phyloP scores from a whole-genome alignment of 2,113 vertebrate genomes.

The Tetrax tetrax region DNA sequence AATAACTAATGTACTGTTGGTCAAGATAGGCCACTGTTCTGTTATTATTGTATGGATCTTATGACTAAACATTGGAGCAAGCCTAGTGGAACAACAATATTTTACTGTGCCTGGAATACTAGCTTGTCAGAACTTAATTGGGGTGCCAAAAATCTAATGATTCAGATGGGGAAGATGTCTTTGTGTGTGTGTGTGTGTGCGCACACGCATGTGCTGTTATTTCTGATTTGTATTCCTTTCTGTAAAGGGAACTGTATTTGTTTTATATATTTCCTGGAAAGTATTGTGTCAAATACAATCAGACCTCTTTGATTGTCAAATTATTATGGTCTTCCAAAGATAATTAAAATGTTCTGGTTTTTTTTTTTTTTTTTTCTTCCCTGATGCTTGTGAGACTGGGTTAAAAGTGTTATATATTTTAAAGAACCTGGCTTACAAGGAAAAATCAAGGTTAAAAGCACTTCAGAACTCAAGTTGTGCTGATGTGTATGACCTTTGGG shows the following conservation, averaged over 20 bases:
- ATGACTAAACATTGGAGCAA: slow-evolving; percentile 86
- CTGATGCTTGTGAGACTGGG: background rate
- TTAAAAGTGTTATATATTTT: slow-evolving; percentile 62
- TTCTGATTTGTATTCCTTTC: slow-evolving; percentile 79
- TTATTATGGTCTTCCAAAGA: slow-evolving; percentile 4
- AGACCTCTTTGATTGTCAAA: background rate
- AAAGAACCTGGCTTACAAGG: slow-evolving; percentile 56
- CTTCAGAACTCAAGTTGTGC: slow-evolving; percentile 68
- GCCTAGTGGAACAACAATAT: slow-evolving; percentile 83
- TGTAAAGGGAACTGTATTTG: slow-evolving; percentile 56
- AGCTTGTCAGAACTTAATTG: slow-evolving; percentile 76
- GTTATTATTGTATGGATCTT: slow-evolving; percentile 84
- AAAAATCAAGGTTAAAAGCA: slow-evolving; percentile 72
- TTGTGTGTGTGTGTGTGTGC: slow-evolving; percentile 59
- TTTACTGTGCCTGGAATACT: slow-evolving; percentile 84
- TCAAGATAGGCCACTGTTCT: slow-evolving; percentile 82
- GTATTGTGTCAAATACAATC: background rate
- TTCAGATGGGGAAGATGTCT: slow-evolving; percentile 77
- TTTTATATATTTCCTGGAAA: slow-evolving; percentile 51
- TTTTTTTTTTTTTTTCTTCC: rapidly evolving
- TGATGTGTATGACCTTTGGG: slow-evolving; percentile 71
- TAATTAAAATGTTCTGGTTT: background rate
- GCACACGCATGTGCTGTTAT: slow-evolving; percentile 70
- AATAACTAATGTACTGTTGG: slow-evolving; percentile 91
- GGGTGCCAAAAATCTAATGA: slow-evolving; percentile 81